These are phyloP conservation scores for Peromyscus eremicus DNA, from an alignment of 2,797 vertebrate species.

Conservation along the genomic window DNA sequence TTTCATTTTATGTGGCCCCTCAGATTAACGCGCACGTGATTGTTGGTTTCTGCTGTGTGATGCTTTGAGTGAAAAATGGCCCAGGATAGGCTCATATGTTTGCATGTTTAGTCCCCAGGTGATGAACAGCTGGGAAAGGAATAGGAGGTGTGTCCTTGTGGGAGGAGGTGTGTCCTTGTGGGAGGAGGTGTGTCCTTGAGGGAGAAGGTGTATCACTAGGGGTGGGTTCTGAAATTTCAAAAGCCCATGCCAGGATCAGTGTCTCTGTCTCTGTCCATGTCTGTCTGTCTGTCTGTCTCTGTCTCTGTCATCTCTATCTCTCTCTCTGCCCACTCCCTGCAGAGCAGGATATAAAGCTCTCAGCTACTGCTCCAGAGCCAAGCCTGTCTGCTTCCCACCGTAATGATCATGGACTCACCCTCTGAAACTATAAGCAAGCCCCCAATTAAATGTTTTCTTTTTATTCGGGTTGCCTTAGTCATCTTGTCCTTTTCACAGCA, in stretches of 20 bases:
- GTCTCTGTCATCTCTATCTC: neutral
- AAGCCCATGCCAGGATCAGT: neutral
- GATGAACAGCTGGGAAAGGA: neutral
- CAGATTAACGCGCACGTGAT: neutral
- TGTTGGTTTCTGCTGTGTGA: neutral
- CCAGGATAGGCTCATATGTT: neutral
- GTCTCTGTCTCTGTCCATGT: too few relatives aligned
- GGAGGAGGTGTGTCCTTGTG: neutral
- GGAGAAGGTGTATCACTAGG: neutral
- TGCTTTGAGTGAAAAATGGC: neutral
- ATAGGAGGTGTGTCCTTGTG: neutral
- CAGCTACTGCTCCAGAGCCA: too few relatives aligned
- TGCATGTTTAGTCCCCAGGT: neutral
- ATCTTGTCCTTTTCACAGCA: neutral
- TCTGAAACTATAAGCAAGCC: neutral
- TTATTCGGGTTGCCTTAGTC: neutral
- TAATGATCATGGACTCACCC: neutral
- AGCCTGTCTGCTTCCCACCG: neutral
- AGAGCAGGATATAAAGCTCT: neutral
- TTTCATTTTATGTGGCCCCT: neutral
- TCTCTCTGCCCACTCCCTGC: neutral
- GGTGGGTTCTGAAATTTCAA: neutral
- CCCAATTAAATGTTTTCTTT: neutral
- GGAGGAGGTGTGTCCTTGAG: neutral
- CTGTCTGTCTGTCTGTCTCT: neutral